phyloP scores from a whole-genome alignment of 2,888 invertebrate species.

The Netelia virgata region DNA sequence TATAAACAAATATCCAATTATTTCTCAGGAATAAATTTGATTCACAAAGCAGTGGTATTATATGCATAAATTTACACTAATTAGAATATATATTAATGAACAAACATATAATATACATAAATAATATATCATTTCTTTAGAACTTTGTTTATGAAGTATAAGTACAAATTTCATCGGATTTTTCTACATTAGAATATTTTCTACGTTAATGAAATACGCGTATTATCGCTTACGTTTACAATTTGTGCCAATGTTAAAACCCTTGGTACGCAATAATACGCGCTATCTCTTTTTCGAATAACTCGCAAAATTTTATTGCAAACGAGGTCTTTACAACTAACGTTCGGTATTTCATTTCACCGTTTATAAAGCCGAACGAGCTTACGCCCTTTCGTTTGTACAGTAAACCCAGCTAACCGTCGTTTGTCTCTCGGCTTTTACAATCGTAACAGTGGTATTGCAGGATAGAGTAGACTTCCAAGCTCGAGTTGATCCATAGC shows the following conservation, averaged over 20 bases:
- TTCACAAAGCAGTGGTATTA: too few species aligned
- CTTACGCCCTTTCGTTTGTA: slow-evolving; percentile 26
- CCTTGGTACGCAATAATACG: slow-evolving; percentile 9
- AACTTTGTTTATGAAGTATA: too few species aligned
- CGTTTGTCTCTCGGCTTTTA: slow-evolving; percentile 53
- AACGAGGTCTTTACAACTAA: slow-evolving; percentile 45
- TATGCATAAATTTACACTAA: too few species aligned
- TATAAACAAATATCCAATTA: too few species aligned
- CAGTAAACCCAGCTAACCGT: slow-evolving; percentile 39
- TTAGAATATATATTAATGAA: too few species aligned
- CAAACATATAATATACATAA: too few species aligned
- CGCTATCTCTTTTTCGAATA: slow-evolving; percentile 6
- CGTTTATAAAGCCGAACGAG: slow-evolving; percentile 22
- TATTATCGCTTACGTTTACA: background rate
- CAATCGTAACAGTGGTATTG: slow-evolving; percentile 46
- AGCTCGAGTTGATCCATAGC: slow-evolving; percentile 34
- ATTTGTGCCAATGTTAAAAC: background rate
- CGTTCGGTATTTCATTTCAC: slow-evolving; percentile 41
- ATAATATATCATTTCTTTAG: too few species aligned
- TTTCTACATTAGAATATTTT: too few species aligned
- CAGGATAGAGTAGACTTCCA: slow-evolving; percentile 30
- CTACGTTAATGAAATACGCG: too few species aligned
- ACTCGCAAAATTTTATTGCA: slow-evolving; percentile 49
- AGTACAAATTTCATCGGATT: too few species aligned
- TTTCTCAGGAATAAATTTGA: too few species aligned